Base-by-base conservation (phyloP, 2,113 vertebrate genomes). In the Echinops telfairi region DNA sequence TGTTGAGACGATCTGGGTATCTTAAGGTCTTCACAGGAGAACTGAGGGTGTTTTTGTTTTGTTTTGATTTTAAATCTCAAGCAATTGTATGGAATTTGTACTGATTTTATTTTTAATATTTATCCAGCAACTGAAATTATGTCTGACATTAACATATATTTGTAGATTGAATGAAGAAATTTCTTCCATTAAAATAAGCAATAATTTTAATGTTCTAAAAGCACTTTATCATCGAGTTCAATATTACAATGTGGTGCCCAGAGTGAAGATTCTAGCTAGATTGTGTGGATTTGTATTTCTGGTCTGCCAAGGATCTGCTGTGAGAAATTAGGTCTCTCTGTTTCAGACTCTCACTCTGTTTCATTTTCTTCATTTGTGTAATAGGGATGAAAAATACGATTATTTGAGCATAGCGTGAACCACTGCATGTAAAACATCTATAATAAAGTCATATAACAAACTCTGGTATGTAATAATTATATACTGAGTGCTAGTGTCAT, bases 61-160 rank as follows among this genome's bases (percentile, higher is more conserved):
- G 40, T 40, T 40, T 3, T 40, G 40, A 40, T 40, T 7, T 88
- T 6, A 25, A 40, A 78, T 53, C n/a, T 83, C 40, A 92, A 40
- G 47, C n/a, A 19, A n/a, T 17, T 66, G 36, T 29, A 77, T 64
- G 27, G 16, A 62, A 91, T 62, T 60, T 81, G 70, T 22, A 86
- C 15, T 36, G 8, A 17, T 38, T 84, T 15, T 27, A 79, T 53
- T 92, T 80, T 27, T 76, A 83, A 79, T 71, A 84, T 31, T 75
- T 76, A 86, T 62, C 43, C 79, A 77, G 40, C 33, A 81, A 90
- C 57, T 87, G 94, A 92, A 92, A 86, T 31, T 85, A 70, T 85
- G 11, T 11, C 17, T 64, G 29, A 33, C 66, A 75, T 78, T 33
- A 64, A 85, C 83, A 83, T 60, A 77, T 19, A 79, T 81, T 78